Conservation (phyloP, 2,113 vertebrate species). For the Tichodroma muraria region DNA sequence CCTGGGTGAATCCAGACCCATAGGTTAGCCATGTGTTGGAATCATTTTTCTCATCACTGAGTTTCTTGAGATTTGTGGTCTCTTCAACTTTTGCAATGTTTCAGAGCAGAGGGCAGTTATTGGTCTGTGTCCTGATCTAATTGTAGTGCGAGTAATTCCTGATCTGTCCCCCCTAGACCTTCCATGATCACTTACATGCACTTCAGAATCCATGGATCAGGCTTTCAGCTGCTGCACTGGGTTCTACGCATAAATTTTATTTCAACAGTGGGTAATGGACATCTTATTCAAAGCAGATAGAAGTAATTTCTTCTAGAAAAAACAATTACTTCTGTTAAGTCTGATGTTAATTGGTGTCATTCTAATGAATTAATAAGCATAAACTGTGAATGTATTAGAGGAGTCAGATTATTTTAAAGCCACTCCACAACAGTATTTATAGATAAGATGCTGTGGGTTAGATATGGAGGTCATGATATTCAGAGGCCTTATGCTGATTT, state of each 20-base stretch:
- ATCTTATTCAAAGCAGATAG: neutral
- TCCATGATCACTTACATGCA: rapidly evolving
- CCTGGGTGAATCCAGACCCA: neutral
- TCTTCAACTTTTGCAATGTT: neutral
- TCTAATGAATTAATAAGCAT: neutral
- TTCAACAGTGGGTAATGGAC: neutral
- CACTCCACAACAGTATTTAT: neutral
- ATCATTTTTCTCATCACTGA: neutral
- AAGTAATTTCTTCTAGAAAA: neutral
- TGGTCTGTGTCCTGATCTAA: neutral
- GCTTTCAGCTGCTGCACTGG: neutral
- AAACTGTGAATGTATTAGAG: neutral
- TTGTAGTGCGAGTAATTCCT: neutral
- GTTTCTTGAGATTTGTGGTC: neutral
- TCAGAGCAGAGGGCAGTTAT: neutral
- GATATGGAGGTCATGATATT: neutral
- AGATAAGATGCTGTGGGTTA: neutral
- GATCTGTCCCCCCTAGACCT: neutral
- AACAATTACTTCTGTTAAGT: neutral
- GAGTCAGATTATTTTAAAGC: neutral
- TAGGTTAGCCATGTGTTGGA: neutral
- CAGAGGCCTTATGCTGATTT: neutral
- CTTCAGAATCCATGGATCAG: neutral
- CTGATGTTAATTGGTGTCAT: neutral
- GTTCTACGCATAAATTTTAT: neutral